Base-by-base conservation (phyloP, 1,140 invertebrate genomes). In the Aphis craccivora region DNA sequence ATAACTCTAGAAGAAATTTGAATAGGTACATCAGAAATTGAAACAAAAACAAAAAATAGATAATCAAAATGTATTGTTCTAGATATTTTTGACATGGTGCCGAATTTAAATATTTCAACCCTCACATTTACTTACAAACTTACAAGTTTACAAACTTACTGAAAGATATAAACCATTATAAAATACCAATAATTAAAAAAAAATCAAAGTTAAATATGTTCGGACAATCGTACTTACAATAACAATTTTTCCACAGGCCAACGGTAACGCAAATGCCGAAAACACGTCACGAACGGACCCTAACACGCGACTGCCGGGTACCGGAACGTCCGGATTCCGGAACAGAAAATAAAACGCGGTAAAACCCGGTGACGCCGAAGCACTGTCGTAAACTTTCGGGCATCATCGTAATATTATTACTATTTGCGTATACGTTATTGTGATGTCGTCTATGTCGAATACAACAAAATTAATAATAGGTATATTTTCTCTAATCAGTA, bases 241-340 rank as follows among this genome's bases (percentile, higher is more conserved):
- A 83, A 22, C 40, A 40, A 45, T 40, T 43, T 45, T 86, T 86
- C 8, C 25, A 25, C 43, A 1, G 83, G 23, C 40, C 40, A 45
- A 30, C 25, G 11, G 23, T 43, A 86, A 40, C 84, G 11, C 84
- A 40, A 86, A 25, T 86, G 11, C 11, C 84, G 83, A 45, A 25
- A 86, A 86, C 84, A 86, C 84, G 40, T 86, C 40, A 86, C 84
- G 37, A 5, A 86, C 84, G 84, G 84, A 30, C 37, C 84, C 84
- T 86, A 86, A 86, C 84, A 86, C 84, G 84, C 84, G 84, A 86
- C 84, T 86, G 84, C 84, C 43, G 40, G 23, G 84, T 40, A 40
- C 11, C 37, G 84, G 40, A 86, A 86, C 8, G 40, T 25, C 23
- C 35, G 83, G 35, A 25, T 23, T 25, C 23, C 35, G 83, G 35